These are phyloP conservation scores for Malurus cyaneus DNA, from an alignment of 2,113 vertebrate genomes.

Conservation along the genomic window DNA sequence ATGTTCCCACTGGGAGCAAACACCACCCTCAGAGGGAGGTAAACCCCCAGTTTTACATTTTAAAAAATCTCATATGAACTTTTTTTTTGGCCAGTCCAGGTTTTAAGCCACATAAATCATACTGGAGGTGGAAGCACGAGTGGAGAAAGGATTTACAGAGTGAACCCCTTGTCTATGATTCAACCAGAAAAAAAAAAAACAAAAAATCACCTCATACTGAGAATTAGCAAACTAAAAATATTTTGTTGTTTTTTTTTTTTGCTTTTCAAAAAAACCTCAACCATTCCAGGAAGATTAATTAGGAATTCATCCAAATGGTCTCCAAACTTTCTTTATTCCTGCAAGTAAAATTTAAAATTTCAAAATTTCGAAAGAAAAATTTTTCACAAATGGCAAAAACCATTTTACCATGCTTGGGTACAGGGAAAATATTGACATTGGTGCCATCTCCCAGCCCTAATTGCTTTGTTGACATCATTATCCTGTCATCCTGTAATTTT, in stretches of 20 bases:
- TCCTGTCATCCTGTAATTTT: neutral
- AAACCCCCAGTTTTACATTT: neutral
- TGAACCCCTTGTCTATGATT: neutral
- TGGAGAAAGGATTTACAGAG: neutral
- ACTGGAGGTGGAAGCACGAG: neutral
- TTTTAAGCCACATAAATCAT: neutral
- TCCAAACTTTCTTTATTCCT: neutral
- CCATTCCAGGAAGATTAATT: neutral
- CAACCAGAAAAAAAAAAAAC: neutral
- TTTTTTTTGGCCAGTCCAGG: neutral
- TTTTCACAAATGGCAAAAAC: neutral
- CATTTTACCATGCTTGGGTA: neutral
- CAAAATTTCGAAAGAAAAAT: neutral
- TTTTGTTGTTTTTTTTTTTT: too few relatives aligned
- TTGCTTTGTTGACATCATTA: neutral
- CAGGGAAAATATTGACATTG: neutral
- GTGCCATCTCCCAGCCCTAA: neutral
- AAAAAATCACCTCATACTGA: neutral
- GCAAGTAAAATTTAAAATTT: neutral
- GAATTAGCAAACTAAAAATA: neutral
- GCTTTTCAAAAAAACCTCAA: neutral
- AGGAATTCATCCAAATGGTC: neutral
- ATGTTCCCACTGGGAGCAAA: neutral
- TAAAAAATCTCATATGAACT: fast-evolving
- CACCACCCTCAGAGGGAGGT: neutral